phyloP scores from a whole-genome alignment of 30 jellyfish, hydroid and myxozoan genomes.

The Aurelia coerulea region DNA sequence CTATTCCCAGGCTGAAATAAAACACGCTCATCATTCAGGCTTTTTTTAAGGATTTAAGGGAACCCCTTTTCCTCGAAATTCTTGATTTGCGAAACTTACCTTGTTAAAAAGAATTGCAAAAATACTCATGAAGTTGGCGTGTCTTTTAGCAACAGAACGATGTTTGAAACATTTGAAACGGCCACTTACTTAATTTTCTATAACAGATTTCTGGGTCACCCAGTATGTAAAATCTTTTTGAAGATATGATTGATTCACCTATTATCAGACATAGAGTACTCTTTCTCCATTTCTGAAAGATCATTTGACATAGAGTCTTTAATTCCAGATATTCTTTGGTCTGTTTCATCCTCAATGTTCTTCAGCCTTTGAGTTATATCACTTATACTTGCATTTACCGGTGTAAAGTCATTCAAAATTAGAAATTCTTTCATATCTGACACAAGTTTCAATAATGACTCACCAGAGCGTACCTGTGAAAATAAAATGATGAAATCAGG shows the following conservation, averaged over 20 bases:
- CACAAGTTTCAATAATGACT: conserved; percentile 81
- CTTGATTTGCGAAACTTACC: too few species aligned
- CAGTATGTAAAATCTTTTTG: too few species aligned
- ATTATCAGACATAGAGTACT: conserved; percentile 19
- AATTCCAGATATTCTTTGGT: conserved; percentile 46
- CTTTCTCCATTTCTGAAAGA: conserved; percentile 68
- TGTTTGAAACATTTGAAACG: too few species aligned
- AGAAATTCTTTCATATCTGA: conserved; percentile 91
- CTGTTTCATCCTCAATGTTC: conserved; percentile 70
- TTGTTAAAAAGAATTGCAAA: too few species aligned
- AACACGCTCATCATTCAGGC: too few species aligned
- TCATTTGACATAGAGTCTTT: conserved; percentile 63
- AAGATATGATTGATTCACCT: neutral
- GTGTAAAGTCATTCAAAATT: conserved; percentile 82
- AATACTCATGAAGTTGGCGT: too few species aligned
- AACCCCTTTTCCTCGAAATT: too few species aligned
- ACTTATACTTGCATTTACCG: conserved; percentile 81
- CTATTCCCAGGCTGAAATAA: too few species aligned
- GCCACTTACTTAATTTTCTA: too few species aligned
- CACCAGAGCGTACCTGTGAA: conserved; percentile 91
- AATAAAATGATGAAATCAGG: neutral
- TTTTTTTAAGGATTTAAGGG: too few species aligned
- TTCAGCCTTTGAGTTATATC: conserved; percentile 43
- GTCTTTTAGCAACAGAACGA: too few species aligned
- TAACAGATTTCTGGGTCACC: too few species aligned